Conservation (phyloP, 2,113 vertebrate genomes). For the Callospermophilus lateralis region DNA sequence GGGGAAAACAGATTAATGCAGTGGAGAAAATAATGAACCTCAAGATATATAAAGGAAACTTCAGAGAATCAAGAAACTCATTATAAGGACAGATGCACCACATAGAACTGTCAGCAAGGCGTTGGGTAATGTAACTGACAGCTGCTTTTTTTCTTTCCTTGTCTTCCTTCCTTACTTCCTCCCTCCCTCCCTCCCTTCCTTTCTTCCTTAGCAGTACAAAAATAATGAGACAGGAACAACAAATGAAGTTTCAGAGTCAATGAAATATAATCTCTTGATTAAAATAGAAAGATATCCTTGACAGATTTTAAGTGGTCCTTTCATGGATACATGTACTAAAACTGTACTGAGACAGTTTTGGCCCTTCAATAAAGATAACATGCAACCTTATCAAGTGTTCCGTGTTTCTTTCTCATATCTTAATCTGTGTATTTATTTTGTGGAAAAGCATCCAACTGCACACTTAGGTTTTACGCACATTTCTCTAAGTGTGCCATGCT, state of each 20-base stretch:
- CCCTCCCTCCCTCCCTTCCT: no score
- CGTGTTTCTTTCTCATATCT: neutral
- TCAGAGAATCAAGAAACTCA: neutral
- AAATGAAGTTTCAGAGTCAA: neutral
- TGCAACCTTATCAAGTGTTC: neutral
- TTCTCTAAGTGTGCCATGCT: neutral
- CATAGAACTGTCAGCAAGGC: neutral
- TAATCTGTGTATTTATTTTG: conserved; percentile 6
- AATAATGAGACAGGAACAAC: neutral
- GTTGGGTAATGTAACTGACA: neutral
- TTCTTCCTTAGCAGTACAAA: neutral
- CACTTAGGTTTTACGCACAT: neutral
- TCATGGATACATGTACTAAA: neutral
- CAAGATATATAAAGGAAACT: neutral
- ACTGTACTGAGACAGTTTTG: neutral
- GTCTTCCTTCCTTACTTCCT: neutral
- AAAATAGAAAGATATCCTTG: neutral
- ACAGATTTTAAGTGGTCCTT: no score
- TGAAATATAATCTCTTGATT: neutral
- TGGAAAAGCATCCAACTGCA: neutral
- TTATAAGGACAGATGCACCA: neutral
- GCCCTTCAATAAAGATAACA: neutral
- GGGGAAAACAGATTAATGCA: neutral
- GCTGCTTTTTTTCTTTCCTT: neutral
- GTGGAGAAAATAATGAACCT: neutral